These are phyloP conservation scores for Resseliella maxima DNA, from an alignment of 2,888 invertebrate genomes.

Conservation along the genomic window DNA sequence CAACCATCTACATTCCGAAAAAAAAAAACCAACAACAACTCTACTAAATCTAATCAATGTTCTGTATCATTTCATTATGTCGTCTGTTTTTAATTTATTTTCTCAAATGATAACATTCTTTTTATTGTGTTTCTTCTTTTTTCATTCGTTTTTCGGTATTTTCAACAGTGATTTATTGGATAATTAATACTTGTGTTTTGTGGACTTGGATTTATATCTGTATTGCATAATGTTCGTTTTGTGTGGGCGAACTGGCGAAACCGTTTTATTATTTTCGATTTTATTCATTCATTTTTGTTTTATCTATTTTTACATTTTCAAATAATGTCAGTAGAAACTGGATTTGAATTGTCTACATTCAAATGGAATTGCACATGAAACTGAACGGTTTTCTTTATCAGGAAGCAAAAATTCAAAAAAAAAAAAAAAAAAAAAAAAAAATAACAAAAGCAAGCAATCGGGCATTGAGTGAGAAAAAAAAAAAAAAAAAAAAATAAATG, in stretches of 20 bases:
- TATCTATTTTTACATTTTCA: neutral
- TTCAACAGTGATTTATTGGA: neutral
- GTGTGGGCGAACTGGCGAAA: neutral
- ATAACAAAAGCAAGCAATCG: constrained; percentile 35
- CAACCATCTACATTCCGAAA: constrained; percentile 41
- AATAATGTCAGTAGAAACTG: neutral
- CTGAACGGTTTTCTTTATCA: neutral
- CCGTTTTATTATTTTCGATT: constrained; percentile 33
- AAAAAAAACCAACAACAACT: constrained; percentile 35
- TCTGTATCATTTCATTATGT: neutral
- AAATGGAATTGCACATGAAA: constrained; percentile 4
- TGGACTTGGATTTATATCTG: neutral
- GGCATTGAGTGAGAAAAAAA: neutral
- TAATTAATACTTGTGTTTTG: neutral
- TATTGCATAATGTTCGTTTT: neutral
- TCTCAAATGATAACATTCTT: constrained; percentile 26
- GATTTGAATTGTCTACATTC: neutral
- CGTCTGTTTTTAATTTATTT: neutral
- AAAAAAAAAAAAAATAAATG: neutral
- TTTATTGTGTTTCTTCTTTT: neutral
- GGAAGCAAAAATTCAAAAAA: neutral
- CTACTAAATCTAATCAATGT: constrained; percentile 9
- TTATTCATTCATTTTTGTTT: neutral
- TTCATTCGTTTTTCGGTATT: neutral
- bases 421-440: neutral